These are phyloP conservation scores for Parus major DNA, from an alignment of 2,113 vertebrate genomes.

Conservation along the genomic window DNA sequence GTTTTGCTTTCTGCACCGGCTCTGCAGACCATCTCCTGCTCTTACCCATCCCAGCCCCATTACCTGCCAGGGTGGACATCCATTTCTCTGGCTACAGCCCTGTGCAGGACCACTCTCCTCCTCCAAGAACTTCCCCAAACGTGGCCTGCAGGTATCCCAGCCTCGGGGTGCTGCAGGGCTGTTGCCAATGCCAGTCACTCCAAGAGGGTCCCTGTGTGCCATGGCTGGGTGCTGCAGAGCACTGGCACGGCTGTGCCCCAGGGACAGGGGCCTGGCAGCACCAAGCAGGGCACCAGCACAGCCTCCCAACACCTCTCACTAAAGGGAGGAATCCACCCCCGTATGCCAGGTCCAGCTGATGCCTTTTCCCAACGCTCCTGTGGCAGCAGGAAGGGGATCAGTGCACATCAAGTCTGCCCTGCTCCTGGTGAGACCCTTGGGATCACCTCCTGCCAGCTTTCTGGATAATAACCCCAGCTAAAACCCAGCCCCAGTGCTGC, in stretches of 20 bases:
- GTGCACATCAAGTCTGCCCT: accelerated
- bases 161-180: not conserved
- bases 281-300: not conserved
- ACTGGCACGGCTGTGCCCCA: not conserved
- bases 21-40: not conserved
- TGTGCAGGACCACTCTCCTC: accelerated
- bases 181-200: accelerated
- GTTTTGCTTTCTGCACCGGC: not conserved
- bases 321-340: not conserved
- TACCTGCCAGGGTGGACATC: accelerated
- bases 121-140: not conserved
- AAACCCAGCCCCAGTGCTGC: accelerated
- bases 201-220: accelerated
- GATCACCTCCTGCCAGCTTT: not conserved
- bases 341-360: accelerated
- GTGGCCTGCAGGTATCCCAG: accelerated
- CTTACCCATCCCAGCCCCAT: not conserved
- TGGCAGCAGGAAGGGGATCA: not conserved
- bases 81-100: not conserved
- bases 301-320: not conserved
- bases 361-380: not conserved
- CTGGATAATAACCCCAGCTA: accelerated
- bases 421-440: accelerated
- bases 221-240: not conserved
- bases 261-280: not conserved